These are phyloP conservation scores for Geotrupes spiniger DNA, from an alignment of 2,888 invertebrate genomes.

Conservation along the genomic window DNA sequence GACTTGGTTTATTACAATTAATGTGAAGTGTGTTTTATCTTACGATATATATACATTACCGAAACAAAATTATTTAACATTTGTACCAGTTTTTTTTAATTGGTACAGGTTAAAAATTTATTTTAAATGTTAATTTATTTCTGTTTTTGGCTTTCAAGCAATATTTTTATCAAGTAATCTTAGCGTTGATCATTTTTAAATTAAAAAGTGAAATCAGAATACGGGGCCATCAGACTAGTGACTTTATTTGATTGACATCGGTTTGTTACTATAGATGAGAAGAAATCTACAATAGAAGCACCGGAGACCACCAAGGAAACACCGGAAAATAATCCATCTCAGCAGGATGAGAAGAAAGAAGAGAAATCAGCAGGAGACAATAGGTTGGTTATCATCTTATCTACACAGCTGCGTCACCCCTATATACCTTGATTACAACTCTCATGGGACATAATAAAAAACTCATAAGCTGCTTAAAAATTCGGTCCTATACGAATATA, in stretches of 20 bases:
- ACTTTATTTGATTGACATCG: conserved; percentile 32
- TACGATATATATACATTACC: neutral
- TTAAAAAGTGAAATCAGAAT: conserved; percentile 26
- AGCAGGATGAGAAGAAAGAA: conserved; percentile 28
- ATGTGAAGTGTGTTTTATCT: conserved; percentile 14
- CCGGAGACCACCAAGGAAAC: conserved; percentile 22
- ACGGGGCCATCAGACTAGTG: conserved; percentile 29
- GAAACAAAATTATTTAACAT: conserved; percentile 3
- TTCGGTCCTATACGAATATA: too few species aligned
- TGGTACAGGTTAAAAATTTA: conserved; percentile 1
- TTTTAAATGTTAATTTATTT: conserved; percentile 7
- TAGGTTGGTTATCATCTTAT: conserved; percentile 31
- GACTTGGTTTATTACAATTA: conserved; percentile 10
- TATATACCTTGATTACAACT: too few species aligned
- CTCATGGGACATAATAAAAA: too few species aligned
- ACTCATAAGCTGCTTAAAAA: conserved; percentile 6
- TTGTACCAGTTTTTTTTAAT: conserved; percentile 2
- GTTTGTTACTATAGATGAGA: conserved; percentile 38
- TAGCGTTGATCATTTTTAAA: neutral
- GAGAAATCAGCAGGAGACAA: conserved; percentile 24
- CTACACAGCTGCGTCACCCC: neutral
- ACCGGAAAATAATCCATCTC: conserved; percentile 18
- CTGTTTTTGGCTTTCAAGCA: conserved; percentile 9
- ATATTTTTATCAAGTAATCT: conserved; percentile 8
- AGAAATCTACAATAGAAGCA: conserved; percentile 32